These are phyloP conservation scores for Ormyrus nitidulus DNA, from an alignment of 2,888 invertebrate species.

Conservation along the genomic window DNA sequence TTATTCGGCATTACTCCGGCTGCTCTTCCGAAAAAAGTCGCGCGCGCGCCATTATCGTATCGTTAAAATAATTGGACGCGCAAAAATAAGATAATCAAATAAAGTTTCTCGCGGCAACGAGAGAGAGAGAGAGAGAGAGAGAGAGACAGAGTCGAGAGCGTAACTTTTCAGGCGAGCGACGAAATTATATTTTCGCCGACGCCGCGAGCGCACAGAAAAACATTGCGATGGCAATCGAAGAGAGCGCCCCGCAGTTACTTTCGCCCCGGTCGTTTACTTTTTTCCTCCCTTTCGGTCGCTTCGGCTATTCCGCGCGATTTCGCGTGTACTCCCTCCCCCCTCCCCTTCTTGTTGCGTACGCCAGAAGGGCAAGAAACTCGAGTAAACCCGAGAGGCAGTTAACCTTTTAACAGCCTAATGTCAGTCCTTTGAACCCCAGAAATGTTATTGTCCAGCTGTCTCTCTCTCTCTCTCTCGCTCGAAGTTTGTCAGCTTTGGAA, in stretches of 20 bases:
- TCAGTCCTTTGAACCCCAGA: constrained; percentile 34
- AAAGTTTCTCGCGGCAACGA: constrained; percentile 5
- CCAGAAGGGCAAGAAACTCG: constrained; percentile 54
- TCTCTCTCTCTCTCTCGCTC: neutral
- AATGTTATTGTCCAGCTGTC: constrained; percentile 24
- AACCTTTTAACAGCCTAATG: constrained; percentile 49
- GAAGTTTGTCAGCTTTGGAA: constrained; percentile 16
- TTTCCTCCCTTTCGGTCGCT: neutral
- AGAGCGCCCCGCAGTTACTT: constrained; percentile 1
- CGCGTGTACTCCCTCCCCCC: neutral
- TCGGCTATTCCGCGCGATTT: neutral
- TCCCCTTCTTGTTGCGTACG: constrained; percentile 21
- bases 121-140: no score
- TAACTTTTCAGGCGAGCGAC: constrained; percentile 3
- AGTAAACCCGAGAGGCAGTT: constrained; percentile 44
- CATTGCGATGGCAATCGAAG: constrained; percentile 36
- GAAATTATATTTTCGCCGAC: no score
- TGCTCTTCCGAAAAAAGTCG: neutral
- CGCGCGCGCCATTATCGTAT: neutral
- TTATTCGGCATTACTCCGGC: no score
- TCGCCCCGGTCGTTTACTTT: neutral
- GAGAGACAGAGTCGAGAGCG: neutral
- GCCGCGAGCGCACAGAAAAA: neutral
- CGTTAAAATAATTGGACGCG: constrained; percentile 23
- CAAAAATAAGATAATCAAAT: constrained; percentile 7